Evolutionary conservation across 2,888 invertebrate species (phyloP), one percentile per base, ranked within the genome.

Genomic region (Drosophila gaucha): DNA sequence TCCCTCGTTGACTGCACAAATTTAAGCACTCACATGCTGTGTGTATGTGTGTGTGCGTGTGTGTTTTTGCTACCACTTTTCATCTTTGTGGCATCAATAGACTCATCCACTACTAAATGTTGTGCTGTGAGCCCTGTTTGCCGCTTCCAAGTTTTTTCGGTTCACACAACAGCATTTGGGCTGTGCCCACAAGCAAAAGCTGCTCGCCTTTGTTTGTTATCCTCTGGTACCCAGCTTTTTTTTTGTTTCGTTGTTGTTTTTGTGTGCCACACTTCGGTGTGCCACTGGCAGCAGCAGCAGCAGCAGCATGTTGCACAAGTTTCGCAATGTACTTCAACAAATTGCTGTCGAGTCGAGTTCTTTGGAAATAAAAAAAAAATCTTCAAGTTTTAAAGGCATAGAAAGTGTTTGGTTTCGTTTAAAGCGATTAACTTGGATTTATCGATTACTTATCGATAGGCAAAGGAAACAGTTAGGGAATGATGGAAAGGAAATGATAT

Each of bases 131-230:
- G 18, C 14, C 24, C 38, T n/a, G 41, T 31, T 31, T 46, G 9
- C 16, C 6, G 3, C 1, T 2, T 6, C 54, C 26, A 39, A 31
- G 56, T 10, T 41, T 55, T 52, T 33, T 0, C 26, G 30, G 6
- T 4, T 18, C 46, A 3, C 46, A n/a, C 46, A 46, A 80, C 83
- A 85, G 64, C 71, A 65, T 71, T 78, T 74, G 86, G 83, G 86
- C 76, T 71, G 86, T 69, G 58, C 80, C 80, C 66, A 20, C 22
- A 24, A 38, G 44, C 51, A 39, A 18, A 18, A 35, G 30, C 28
- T 30, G 24, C 39, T 16, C 38, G 22, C 36, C 35, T 60, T n/a
- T 67, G 74, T 73, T 73, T 64, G 41, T 41, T 26, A 44, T 35
- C 14, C 41, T 41, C 24, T 16, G 24, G 8, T 22, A 8, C 33